Evolutionary conservation across 2,888 invertebrate species (phyloP).

Genomic region (Drosophila cognata): DNA sequence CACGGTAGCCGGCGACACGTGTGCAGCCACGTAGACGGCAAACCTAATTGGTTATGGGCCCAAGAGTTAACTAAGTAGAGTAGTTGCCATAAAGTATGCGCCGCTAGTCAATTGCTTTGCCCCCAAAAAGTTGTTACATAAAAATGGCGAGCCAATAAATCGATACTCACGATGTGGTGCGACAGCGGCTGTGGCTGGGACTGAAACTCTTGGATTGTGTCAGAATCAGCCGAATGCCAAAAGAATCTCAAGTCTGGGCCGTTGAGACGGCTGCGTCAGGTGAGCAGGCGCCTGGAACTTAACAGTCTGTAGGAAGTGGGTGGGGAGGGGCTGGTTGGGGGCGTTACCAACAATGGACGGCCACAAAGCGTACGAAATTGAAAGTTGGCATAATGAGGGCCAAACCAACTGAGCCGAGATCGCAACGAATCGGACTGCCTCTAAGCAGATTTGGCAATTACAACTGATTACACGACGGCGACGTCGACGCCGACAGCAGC

Average conservation of each 20-base stretch:
- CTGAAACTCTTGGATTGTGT: constrained; percentile 8
- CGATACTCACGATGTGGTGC: constrained; percentile 42
- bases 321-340: constrained; percentile 2
- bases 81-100: constrained; percentile 45
- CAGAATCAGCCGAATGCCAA: constrained; percentile 18
- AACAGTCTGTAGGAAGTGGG: not conserved
- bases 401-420: constrained; percentile 9
- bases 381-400: constrained; percentile 72
- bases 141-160: constrained; percentile 66
- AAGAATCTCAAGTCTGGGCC: constrained; percentile 14
- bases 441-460: constrained; percentile 72
- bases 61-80: constrained; percentile 27
- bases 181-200: not conserved
- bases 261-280: constrained; percentile 34
- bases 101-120: constrained; percentile 61
- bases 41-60: constrained; percentile 28
- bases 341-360: constrained; percentile 30
- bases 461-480: constrained; percentile 68
- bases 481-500: constrained; percentile 9
- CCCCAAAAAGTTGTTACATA: constrained; percentile 51
- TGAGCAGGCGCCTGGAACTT: constrained; percentile 25
- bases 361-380: constrained; percentile 68
- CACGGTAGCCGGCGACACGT: constrained; percentile 32
- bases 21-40: constrained; percentile 17
- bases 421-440: constrained; percentile 15